Base-by-base conservation (phyloP, 2,888 invertebrate genomes). In the Dolichopus griseipennis region DNA sequence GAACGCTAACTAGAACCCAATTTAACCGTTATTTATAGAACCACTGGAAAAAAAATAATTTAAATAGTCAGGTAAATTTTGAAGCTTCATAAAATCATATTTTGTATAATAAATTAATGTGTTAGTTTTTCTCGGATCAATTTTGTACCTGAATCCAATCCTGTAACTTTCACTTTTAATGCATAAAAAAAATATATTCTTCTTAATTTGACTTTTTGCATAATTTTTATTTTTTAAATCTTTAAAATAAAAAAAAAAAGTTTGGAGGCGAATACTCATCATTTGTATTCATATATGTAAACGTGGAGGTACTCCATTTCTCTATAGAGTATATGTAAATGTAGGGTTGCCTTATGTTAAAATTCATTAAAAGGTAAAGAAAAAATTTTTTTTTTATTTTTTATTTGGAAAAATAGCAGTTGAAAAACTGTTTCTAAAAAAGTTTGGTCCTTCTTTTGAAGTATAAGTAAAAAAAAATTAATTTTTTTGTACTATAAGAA, bases 391-490 rank as follows among this genome's bases (percentile, higher is more conserved):
- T 6, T 4, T 52, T 18, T 52, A 18, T 52, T 52, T n/a, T 12
- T 52, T 52, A 52, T 52, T 52, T 18, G 2, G 5, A 6, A 15
- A 52, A 52, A 12, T 6, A 52, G 2, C 18, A 52, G 43, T 43
- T 43, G 18, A 52, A 52, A 52, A 52, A 52, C 15, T 52, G 52
- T 41, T 41, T 5, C 37, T 52, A 52, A 18, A 52, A 52, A 52
- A 52, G 52, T 52, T 52, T n/a, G 6, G 52, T 52, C 52, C 52
- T 52, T n/a, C 52, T 52, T 52, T 52, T 52, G 52, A 52, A 52
- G 52, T 52, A 52, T 1, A 7, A 52, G 18, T 1, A 6, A 18
- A 52, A 52, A n/a, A 37, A 37, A 37, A 37, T 27, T 10, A 37
- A 37, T 37, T 37, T 7, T 37, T 12, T 37, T 37, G 12, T 37